Base-by-base conservation (phyloP, 2,113 vertebrate genomes). In the Choloepus hoffmanni region DNA sequence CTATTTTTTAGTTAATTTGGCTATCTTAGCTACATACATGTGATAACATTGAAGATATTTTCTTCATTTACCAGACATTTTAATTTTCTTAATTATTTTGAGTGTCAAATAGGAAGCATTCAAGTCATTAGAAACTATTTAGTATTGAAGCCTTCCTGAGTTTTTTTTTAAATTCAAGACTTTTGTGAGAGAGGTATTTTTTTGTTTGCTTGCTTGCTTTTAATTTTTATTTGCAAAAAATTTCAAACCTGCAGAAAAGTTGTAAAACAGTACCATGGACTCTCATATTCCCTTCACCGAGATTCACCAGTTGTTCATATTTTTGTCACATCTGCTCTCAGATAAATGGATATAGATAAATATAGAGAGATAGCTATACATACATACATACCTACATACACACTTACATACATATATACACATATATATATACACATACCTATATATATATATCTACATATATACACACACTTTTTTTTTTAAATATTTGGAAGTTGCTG, bases 221-320 rank as follows among this genome's bases (percentile, higher is more conserved):
- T 83, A 89, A 70, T 91, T 81, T 88, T 72, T 72, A 95, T 85
- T 94, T 92, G 73, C 40, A 40, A 73, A 93, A 90, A 83, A 73
- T 68, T 48, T 19, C 28, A 90, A 55, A 85, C 23, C 68, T 55
- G 70, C 1, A 30, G 50, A 55, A 89, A 70, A 68, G 23, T 89
- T 67, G 30, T 0, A 85, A 62, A 96, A 60, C 2, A 62, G 6
- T 48, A 43, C 23, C 90, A 50, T 30, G 55, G 72, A 88, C 43
- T n/a, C 33, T 78, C 58, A 63, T 16, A 21, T 7, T 28, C 18
- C 50, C n/a, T 90, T 85, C 40, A 53, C 19, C n/a, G 45, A 77
- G 45, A 91, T 65, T 84, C 9, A 14, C 24, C 76, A 50, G 28
- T 28, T 24, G 36, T 40, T 90, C 33, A 68, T 45, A 85, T 76